These are phyloP conservation scores for Fulmarus glacialis DNA, from an alignment of 2,113 vertebrate species.

Conservation along the genomic window DNA sequence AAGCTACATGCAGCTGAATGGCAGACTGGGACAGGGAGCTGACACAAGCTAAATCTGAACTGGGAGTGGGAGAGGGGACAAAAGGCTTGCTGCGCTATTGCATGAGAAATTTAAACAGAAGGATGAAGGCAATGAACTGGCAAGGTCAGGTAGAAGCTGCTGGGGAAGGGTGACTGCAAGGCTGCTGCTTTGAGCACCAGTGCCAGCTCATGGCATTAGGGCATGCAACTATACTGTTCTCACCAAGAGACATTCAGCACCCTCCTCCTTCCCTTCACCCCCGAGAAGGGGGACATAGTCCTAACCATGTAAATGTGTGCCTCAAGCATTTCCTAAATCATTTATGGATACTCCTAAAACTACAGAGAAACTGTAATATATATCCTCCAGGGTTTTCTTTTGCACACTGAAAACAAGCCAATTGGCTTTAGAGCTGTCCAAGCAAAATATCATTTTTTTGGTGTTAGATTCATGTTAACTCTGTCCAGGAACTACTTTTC, in stretches of 20 bases:
- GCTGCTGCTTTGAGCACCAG: not conserved
- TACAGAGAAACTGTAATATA: not conserved
- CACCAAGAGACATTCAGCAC: not conserved
- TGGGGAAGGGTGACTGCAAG: not conserved
- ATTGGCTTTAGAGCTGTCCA: not conserved
- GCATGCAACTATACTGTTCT: not conserved
- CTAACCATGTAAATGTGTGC: not conserved
- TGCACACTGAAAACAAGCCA: not conserved
- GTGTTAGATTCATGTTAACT: not conserved
- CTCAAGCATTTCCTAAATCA: not conserved
- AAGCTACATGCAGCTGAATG: not conserved
- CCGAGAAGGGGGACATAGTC: not conserved
- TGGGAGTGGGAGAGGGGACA: not conserved
- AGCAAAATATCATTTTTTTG: not conserved
- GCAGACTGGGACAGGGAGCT: not conserved
- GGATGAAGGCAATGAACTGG: not conserved
- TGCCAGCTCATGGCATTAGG: not conserved
- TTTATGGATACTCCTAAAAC: not conserved
- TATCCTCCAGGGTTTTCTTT: not conserved
- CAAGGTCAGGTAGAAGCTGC: not conserved
- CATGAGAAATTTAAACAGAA: not conserved
- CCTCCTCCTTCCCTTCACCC: not conserved
- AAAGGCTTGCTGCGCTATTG: not conserved
- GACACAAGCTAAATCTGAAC: not conserved
- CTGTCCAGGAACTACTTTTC: not conserved